phyloP scores from a whole-genome alignment of 2,797 vertebrate species.

The Periparus ater region DNA sequence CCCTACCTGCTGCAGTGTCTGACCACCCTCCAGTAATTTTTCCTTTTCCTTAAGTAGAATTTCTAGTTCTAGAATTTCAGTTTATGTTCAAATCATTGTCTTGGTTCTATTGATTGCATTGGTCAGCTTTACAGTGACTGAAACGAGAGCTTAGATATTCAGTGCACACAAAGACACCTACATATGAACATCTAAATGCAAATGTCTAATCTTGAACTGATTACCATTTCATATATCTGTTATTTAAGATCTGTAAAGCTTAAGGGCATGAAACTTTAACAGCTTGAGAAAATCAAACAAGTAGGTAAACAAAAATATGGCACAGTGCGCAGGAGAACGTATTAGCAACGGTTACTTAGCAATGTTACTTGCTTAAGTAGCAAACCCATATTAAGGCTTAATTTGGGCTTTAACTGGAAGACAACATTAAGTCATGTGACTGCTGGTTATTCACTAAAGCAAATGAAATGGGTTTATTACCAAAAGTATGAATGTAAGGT shows the following conservation, averaged over 20 bases:
- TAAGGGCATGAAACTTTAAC: not conserved
- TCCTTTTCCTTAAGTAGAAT: not conserved
- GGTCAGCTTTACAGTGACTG: not conserved
- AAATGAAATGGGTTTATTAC: slow-evolving; percentile 9
- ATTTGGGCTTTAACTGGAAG: not conserved
- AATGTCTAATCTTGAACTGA: not conserved
- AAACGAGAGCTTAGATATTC: not conserved
- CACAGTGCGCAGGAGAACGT: not conserved
- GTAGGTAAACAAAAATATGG: not conserved
- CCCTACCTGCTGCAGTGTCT: not conserved
- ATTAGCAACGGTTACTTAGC: not conserved
- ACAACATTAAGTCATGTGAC: not conserved
- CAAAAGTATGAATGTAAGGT: not conserved
- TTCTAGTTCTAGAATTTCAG: not conserved
- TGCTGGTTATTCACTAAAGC: not conserved
- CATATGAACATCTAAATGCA: not conserved
- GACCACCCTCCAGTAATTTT: not conserved
- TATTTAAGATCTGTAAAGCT: not conserved
- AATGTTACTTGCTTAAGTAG: not conserved
- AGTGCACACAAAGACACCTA: not conserved
- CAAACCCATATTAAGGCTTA: not conserved
- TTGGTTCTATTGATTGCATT: not conserved
- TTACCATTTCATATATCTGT: not conserved
- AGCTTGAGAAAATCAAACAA: not conserved
- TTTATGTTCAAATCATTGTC: not conserved